phyloP scores from a whole-genome alignment of 2,113 vertebrate species.

The Elgaria multicarinata region DNA sequence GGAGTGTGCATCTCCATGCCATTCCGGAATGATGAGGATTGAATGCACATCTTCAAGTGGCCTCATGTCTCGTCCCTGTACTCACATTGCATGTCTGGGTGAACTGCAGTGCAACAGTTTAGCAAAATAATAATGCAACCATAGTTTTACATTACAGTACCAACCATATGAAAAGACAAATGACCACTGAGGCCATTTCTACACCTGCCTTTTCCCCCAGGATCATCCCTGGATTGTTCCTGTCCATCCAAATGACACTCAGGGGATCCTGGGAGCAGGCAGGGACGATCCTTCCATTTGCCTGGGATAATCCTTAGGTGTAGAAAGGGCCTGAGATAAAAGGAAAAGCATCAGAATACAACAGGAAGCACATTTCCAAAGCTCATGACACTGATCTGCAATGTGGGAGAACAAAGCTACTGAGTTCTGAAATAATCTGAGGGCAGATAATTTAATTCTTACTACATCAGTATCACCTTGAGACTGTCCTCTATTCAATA shows the following conservation, averaged over 20 bases:
- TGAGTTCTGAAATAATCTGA: not conserved
- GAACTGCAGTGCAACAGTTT: not conserved
- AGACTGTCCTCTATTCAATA: not conserved
- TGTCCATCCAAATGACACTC: no score
- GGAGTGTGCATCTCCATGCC: not conserved
- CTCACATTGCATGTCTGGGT: not conserved
- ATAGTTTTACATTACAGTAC: not conserved
- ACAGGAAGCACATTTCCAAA: not conserved
- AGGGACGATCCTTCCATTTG: no score
- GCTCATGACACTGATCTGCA: not conserved
- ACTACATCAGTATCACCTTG: not conserved
- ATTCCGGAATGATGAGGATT: not conserved
- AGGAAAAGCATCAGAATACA: not conserved
- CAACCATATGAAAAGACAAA: not conserved
- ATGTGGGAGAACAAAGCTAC: not conserved
- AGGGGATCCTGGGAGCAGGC: no score
- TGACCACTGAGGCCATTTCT: no score
- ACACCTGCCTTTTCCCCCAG: no score
- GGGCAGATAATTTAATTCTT: not conserved
- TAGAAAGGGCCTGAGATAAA: no score
- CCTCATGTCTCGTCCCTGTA: not conserved
- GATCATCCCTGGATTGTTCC: no score
- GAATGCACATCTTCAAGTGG: not conserved
- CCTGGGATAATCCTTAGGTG: no score
- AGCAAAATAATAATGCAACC: not conserved